phyloP scores from a whole-genome alignment of 23 tunicate species.

The Oikopleura dioica region DNA sequence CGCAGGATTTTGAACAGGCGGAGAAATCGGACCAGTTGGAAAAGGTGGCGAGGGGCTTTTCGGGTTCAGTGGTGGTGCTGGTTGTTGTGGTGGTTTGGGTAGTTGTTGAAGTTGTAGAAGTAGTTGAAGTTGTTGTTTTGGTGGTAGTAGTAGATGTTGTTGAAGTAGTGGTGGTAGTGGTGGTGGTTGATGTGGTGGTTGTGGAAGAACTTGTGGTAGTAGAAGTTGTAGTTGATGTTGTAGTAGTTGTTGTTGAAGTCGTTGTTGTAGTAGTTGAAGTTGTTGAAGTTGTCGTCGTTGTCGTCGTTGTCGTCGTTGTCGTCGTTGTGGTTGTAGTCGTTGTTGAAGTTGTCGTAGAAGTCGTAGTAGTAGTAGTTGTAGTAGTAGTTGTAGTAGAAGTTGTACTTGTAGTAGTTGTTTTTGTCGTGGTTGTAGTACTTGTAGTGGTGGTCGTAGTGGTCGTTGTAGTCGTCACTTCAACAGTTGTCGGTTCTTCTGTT shows the following conservation, averaged over 20 bases:
- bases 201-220: not conserved
- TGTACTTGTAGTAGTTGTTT: slow-evolving; percentile 1
- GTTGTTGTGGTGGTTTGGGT: not conserved
- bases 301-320: slow-evolving; percentile 1
- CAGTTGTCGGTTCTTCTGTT: not conserved
- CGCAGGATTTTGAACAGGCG: not conserved
- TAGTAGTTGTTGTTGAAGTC: slow-evolving; percentile 1
- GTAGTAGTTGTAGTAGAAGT: slow-evolving; percentile 5
- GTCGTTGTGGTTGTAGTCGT: slow-evolving; percentile 8
- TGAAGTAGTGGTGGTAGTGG: not conserved
- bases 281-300: slow-evolving; percentile 3
- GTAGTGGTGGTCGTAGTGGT: slow-evolving; percentile 2
- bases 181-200: slow-evolving; percentile 5
- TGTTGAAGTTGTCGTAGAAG: not conserved
- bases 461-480: not conserved
- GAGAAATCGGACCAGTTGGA: not conserved
- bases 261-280: slow-evolving; percentile 1
- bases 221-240: not conserved
- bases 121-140: not conserved
- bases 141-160: slow-evolving; percentile 1
- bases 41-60: not conserved
- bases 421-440: not conserved
- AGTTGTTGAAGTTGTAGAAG: not conserved
- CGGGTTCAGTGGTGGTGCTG: not conserved
- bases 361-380: slow-evolving; percentile 2